Evolutionary conservation across 2,113 vertebrate genomes (phyloP).

Genomic region (Menidia beryllina): DNA sequence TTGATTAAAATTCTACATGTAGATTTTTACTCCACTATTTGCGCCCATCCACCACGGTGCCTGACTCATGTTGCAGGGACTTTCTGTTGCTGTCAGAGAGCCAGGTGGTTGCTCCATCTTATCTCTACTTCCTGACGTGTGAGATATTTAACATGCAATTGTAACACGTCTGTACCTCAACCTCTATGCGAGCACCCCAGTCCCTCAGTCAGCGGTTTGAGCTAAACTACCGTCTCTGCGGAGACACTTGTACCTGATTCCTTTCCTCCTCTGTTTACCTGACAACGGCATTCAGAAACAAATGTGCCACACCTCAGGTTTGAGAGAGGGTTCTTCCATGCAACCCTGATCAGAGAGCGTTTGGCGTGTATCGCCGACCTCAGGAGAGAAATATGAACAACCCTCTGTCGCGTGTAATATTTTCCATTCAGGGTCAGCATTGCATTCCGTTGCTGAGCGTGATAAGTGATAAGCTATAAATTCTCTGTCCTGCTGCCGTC

Average conservation of each 20-base stretch:
- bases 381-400: conserved; percentile 64
- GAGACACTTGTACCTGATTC: conserved; percentile 55
- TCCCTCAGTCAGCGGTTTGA: conserved; percentile 40
- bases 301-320: conserved; percentile 32
- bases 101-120: conserved; percentile 32
- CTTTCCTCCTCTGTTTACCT: conserved; percentile 48
- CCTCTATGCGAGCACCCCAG: conserved; percentile 2
- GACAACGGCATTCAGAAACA: conserved; percentile 30
- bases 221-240: conserved; percentile 44
- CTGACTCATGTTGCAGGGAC: conserved; percentile 59
- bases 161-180: conserved; percentile 24
- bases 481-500: conserved; percentile 67
- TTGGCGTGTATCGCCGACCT: conserved; percentile 53
- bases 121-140: conserved; percentile 52
- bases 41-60: conserved; percentile 18
- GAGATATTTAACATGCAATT: conserved; percentile 49
- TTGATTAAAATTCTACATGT: not conserved
- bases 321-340: conserved; percentile 54
- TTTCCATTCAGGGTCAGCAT: conserved; percentile 71
- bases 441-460: conserved; percentile 59
- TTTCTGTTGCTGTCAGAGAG: conserved; percentile 54
- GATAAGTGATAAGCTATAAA: conserved; percentile 78
- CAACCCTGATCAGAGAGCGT: conserved; percentile 58
- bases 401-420: conserved; percentile 61
- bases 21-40: conserved; percentile 20